Evolutionary conservation across 2,888 invertebrate genomes (phyloP).

Genomic region (Micoletzkya japonica): DNA sequence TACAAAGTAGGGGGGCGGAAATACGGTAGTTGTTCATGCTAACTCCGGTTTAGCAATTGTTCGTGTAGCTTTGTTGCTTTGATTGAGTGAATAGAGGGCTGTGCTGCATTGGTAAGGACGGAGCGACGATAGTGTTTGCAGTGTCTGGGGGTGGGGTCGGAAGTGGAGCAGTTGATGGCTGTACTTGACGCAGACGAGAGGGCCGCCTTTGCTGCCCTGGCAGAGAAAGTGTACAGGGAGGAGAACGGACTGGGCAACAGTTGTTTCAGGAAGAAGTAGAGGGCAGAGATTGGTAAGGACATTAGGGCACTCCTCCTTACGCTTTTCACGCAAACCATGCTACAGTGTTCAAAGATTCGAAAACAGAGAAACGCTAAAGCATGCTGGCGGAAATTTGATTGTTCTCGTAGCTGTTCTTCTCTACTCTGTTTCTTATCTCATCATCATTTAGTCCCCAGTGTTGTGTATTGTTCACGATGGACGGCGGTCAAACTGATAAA

Average conservation of each 20-base stretch:
- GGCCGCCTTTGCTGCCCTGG: conserved; percentile 39
- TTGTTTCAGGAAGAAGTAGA: conserved; percentile 26
- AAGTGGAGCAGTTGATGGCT: conserved; percentile 42
- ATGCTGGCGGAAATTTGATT: neutral
- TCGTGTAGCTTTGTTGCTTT: neutral
- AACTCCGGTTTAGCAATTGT: neutral
- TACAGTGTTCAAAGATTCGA: neutral
- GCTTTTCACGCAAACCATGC: too few species aligned
- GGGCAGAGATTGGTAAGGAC: too few species aligned
- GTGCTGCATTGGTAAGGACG: neutral
- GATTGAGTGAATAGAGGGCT: neutral
- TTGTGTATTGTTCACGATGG: too few species aligned
- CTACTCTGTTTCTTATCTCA: too few species aligned
- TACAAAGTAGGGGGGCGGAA: neutral
- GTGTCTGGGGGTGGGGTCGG: conserved; percentile 41
- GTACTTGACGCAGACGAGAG: conserved; percentile 41
- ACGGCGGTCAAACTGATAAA: too few species aligned
- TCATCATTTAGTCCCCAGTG: too few species aligned
- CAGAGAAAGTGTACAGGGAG: conserved; percentile 38
- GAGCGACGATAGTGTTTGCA: conserved; percentile 17
- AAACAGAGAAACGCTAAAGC: neutral
- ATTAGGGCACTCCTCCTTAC: too few species aligned
- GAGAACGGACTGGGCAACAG: conserved; percentile 25
- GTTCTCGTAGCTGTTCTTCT: too few species aligned
- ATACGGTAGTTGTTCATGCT: neutral